Conservation (phyloP, 2,888 invertebrate genomes). For the Drosophila sordidapex region DNA sequence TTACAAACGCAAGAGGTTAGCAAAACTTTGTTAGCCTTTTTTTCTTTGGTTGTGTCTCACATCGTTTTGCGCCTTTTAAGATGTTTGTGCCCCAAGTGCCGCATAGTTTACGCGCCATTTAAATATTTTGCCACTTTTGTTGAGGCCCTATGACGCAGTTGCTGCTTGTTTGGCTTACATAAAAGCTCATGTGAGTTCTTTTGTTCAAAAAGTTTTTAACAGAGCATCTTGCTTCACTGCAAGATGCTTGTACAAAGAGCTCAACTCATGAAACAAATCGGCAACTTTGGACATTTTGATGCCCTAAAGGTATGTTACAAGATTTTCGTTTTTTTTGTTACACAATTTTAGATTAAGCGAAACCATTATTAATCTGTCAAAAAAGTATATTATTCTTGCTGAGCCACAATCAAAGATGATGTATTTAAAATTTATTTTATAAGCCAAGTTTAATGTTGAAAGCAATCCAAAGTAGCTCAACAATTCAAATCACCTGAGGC, state of each 20-base stretch:
- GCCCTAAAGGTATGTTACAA: not conserved
- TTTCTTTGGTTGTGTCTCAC: constrained; percentile 7
- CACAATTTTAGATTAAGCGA: not conserved
- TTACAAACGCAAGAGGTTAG: constrained; percentile 32
- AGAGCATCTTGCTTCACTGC: constrained; percentile 14
- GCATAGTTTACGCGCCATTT: constrained; percentile 71
- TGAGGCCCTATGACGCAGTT: constrained; percentile 54
- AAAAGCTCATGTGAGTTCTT: constrained; percentile 18
- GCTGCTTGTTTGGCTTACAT: not conserved
- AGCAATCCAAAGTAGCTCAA: constrained; percentile 24
- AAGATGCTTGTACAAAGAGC: constrained; percentile 4
- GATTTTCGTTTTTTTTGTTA: not conserved
- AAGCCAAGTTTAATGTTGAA: constrained; percentile 30
- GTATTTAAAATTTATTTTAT: not conserved
- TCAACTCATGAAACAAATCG: constrained; percentile 10
- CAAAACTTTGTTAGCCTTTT: constrained; percentile 48
- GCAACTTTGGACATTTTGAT: constrained; percentile 8
- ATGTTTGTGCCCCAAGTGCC: constrained; percentile 28
- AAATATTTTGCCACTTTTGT: constrained; percentile 69
- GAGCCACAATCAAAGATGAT: not conserved
- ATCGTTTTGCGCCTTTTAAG: constrained; percentile 25
- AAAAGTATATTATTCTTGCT: not conserved
- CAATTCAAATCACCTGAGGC: constrained; percentile 63
- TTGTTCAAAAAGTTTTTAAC: constrained; percentile 44
- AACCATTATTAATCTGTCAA: not conserved